phyloP scores from a whole-genome alignment of 2,888 invertebrate species.

The Steinernema hermaphroditum region DNA sequence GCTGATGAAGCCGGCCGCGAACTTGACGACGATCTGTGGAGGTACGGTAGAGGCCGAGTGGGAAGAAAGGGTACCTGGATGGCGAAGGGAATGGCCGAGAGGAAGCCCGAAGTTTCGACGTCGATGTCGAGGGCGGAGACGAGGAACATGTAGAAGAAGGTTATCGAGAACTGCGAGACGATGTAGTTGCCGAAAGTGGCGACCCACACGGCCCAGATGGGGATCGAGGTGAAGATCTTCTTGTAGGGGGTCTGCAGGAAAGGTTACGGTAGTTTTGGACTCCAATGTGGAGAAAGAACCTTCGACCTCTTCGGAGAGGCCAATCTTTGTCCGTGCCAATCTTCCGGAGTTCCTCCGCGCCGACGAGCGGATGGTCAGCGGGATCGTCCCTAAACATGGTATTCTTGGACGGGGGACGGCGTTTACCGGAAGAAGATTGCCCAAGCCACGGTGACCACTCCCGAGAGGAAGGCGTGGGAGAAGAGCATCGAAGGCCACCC shows the following conservation, averaged over 20 bases:
- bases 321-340: slow-evolving; percentile 15
- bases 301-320: too few species aligned
- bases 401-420: background rate
- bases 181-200: slow-evolving; percentile 52
- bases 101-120: slow-evolving; percentile 43
- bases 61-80: slow-evolving; percentile 36
- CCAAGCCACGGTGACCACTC: slow-evolving; percentile 44
- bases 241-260: slow-evolving; percentile 47
- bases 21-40: slow-evolving; percentile 47
- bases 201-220: slow-evolving; percentile 51
- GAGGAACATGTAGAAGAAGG: slow-evolving; percentile 39
- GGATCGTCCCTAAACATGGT: background rate
- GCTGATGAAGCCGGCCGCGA: slow-evolving; percentile 48
- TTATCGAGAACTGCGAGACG: slow-evolving; percentile 41
- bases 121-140: slow-evolving; percentile 44
- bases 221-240: slow-evolving; percentile 46
- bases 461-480: slow-evolving; percentile 47
- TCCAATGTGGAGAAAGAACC: background rate
- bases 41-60: slow-evolving; percentile 4
- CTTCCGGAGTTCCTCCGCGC: background rate
- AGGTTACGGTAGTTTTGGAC: background rate
- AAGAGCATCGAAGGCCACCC: slow-evolving; percentile 57
- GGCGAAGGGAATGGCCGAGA: slow-evolving; percentile 46
- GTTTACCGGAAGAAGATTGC: slow-evolving; percentile 30
- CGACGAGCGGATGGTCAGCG: slow-evolving; percentile 21